Base-by-base conservation (phyloP, 2,888 invertebrate species). In the Hypena proboscidalis region DNA sequence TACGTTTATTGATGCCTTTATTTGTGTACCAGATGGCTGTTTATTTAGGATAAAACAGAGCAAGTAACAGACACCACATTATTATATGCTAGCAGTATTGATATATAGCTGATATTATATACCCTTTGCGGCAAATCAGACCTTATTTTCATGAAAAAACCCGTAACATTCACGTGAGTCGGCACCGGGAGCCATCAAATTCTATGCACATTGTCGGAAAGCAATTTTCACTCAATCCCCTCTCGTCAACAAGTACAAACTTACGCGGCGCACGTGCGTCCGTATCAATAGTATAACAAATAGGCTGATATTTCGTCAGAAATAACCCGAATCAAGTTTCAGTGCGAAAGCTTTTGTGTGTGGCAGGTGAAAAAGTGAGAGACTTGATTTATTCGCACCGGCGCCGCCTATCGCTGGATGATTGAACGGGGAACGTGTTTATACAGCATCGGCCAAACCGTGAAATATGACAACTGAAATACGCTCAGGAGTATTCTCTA, bases 291-390 rank as follows among this genome's bases (percentile, higher is more conserved):
- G 88, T 90, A 89, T 89, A 90, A 90, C 89, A 89, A 90, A 90
- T 89, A 87, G 89, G 87, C 87, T 85, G 85, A 87, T 90, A 89
- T 90, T 90, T 87, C 88, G 88, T 88, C 89, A 88, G 89, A 85
- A 90, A 90, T 89, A 90, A 89, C 88, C 87, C 85, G 88, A 90
- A 90, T 90, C 90, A 90, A 89, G 90, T 90, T 89, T 87, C 86
- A 85, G 82, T 84, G 78, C 76, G 84, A 85, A 86, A 80, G 87
- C 89, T 85, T 87, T 90, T 90, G 90, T 90, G 86, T 85, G 84
- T 90, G 90, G 90, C 90, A 90, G 90, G 90, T 90, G 90, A 90
- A 90, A 90, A 90, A 90, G 90, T 88, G 90, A 82, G 82, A 80
- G 79, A 77, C 81, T 80, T 90, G 90, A 90, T 90, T 90, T 90